Evolutionary conservation across 1,140 invertebrate genomes (phyloP), one percentile per base, ranked within the genome.

Genomic region (Eumeta japonica): DNA sequence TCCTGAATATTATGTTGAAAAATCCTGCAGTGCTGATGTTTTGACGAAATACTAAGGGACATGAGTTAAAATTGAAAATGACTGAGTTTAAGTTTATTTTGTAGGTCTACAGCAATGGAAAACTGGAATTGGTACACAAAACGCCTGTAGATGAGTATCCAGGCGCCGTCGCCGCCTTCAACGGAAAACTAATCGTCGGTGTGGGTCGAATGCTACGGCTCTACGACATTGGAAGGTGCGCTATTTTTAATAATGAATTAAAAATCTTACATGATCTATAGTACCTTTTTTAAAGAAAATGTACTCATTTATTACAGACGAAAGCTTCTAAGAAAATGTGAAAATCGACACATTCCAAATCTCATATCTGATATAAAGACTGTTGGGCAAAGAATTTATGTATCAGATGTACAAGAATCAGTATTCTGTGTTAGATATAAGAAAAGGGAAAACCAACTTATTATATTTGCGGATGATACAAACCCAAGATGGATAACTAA

Each of bases 341-440:
- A 99, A 77, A 99, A 99, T 73, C 95, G 97, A 83, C 94, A 97
- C 74, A 89, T 99, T 72, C 94, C 96, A 10, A 94, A 98, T 62
- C 83, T 89, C 32, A 92, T 99, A 38, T 87, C 94, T 0, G 89
- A 89, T 41, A 94, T 99, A 36, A 89, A 95, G 62, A 87, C 92
- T 0, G 87, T 95, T 52, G 94, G 96, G 0, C 88, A 94, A 57
- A 82, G 97, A 32, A 90, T 99, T 16, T 93, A 91, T 56, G 96
- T 96, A 0, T 86, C 89, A 0, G 97, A 99, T 71, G 88, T 98
- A 0, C 95, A 99, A 66, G 97, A 99, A 62, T 97, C 94, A 17
- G 89, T 99, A 10, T 96, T 95, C 61, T 97, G 95, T 62, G 82
- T 99, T 0, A 84, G 94, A 18, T 99, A 99, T 72, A 95, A 94